phyloP scores from a whole-genome alignment of 2,113 vertebrate species.

The Vulpes vulpes region DNA sequence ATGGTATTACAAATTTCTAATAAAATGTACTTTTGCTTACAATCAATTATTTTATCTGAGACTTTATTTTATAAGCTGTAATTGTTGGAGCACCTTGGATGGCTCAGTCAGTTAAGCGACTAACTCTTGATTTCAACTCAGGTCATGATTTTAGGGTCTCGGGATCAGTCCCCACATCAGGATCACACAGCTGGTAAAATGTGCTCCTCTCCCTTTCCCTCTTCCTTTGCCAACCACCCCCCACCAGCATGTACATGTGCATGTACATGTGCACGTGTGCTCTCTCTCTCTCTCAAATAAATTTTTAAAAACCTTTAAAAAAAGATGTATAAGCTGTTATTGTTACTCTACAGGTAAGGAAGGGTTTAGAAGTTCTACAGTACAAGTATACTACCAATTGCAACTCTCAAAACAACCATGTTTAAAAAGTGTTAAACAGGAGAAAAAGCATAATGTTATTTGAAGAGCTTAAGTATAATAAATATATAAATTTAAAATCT shows the following conservation, averaged over 20 bases:
- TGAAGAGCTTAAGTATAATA: not conserved
- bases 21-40: slow-evolving; percentile 25
- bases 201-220: not conserved
- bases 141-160: not conserved
- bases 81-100: not conserved
- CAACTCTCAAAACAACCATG: slow-evolving; percentile 55
- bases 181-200: not conserved
- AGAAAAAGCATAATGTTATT: not conserved
- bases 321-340: not conserved
- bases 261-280: rapidly evolving
- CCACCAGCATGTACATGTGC: not conserved
- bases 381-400: slow-evolving; percentile 14
- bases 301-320: not conserved
- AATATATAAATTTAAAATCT: not conserved
- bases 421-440: not conserved
- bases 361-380: not conserved
- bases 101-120: not conserved
- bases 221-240: not conserved
- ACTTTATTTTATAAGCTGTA: slow-evolving; percentile 33
- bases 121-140: not conserved
- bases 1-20: slow-evolving; percentile 25
- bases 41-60: slow-evolving; percentile 14
- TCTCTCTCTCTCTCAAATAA: not conserved
- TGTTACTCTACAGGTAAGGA: not conserved
- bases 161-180: not conserved